phyloP scores from a whole-genome alignment of 2,113 vertebrate species.

The Archocentrus centrarchus region DNA sequence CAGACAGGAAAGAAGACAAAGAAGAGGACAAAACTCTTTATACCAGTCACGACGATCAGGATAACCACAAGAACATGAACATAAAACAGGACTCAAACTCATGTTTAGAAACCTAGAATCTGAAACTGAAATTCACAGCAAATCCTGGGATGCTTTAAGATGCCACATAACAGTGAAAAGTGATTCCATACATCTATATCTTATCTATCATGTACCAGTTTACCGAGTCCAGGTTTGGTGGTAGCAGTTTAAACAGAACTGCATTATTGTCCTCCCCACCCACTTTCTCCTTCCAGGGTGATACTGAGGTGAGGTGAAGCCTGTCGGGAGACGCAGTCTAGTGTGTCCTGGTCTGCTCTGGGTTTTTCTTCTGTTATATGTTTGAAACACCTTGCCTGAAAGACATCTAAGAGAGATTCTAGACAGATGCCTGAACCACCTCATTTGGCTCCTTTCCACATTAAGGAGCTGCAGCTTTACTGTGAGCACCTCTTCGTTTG shows the following conservation, averaged over 20 bases:
- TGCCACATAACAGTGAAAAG: background rate
- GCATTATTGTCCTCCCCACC: rapidly evolving
- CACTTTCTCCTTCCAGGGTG: background rate
- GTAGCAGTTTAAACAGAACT: background rate
- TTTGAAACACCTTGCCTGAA: background rate
- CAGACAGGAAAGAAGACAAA: background rate
- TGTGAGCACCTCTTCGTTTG: background rate
- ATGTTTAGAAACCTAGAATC: background rate
- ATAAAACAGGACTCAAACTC: background rate
- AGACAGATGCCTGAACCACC: background rate
- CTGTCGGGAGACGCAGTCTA: background rate
- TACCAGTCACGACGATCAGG: background rate
- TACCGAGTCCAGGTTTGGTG: background rate
- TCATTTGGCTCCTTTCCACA: background rate
- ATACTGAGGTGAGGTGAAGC: background rate
- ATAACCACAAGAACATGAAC: background rate
- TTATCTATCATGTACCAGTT: background rate
- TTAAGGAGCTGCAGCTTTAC: background rate
- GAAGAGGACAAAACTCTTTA: background rate
- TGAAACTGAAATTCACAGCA: conserved; percentile 1
- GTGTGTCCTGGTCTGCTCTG: background rate
- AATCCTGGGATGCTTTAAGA: background rate
- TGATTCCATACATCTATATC: background rate
- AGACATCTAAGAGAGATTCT: background rate
- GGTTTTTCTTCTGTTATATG: background rate